Conservation (phyloP, 92 coral and sea anemone genomes). For the Hydrozoanthus gracilis region DNA sequence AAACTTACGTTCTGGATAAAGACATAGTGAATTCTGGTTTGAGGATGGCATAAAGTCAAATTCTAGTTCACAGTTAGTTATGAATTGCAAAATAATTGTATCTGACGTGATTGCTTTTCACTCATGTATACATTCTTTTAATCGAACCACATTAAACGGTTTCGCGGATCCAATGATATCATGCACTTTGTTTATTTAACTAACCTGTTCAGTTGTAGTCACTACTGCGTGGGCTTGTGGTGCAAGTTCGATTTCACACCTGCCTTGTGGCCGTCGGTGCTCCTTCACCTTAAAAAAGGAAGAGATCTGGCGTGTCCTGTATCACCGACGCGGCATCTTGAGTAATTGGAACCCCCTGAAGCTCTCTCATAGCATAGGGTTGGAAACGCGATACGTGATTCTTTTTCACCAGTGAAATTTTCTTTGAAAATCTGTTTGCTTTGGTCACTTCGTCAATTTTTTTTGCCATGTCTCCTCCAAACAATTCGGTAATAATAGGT, state of each 20-base stretch:
- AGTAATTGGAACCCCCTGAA: conserved; percentile 4
- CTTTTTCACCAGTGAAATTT: conserved; percentile 24
- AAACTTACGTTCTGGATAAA: conserved; percentile 42
- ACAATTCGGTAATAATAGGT: not conserved
- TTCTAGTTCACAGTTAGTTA: conserved; percentile 53
- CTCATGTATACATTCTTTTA: conserved; percentile 18
- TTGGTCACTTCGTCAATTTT: conserved; percentile 57
- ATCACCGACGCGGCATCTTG: conserved; percentile 13
- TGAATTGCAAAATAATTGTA: conserved; percentile 55
- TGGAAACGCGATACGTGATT: conserved; percentile 34
- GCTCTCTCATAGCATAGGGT: conserved; percentile 41
- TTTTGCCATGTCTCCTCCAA: conserved; percentile 39
- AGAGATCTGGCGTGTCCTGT: conserved; percentile 21
- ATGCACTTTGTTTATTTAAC: conserved; percentile 25
- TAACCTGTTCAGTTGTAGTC: conserved; percentile 51
- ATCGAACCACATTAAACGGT: conserved; percentile 58
- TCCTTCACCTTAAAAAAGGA: conserved; percentile 50
- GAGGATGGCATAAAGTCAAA: conserved; percentile 40
- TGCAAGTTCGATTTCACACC: not conserved
- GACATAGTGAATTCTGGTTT: not conserved
- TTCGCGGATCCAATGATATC: no score
- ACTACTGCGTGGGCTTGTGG: conserved; percentile 19
- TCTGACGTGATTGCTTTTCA: conserved; percentile 63
- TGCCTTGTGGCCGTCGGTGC: not conserved
- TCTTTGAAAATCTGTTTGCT: conserved; percentile 51